Evolutionary conservation across 1,140 invertebrate species (phyloP), one percentile per base, ranked within the genome.

Genomic region (Sarcophaga peregrina): DNA sequence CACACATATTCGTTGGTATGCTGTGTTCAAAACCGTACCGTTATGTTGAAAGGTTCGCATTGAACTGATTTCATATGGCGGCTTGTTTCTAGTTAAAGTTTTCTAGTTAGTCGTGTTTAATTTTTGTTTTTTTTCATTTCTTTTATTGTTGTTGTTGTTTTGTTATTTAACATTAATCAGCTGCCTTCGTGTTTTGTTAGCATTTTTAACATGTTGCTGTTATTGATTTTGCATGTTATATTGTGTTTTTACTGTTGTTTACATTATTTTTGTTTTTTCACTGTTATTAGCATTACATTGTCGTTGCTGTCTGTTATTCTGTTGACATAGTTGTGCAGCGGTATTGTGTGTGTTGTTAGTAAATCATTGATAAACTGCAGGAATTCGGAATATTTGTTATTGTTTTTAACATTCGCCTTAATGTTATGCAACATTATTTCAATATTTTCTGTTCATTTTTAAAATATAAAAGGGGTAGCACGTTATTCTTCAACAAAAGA

Each of bases 31-130:
- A 17, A 68, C 62, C 62, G 20, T 25, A 68, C 62, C 62, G 62
- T 68, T 68, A 20, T 20, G 62, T 8, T 68, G 62, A 68, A 68
- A 68, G 62, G 62, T 68, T 68, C 62, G 62, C 17, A 68, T 68
- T 68, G 62, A 68, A 68, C 62, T 68, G 62, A 68, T 17, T 68
- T 68, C 62, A 17, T 68, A n/a, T 68, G 17, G 62, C 62, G 62
- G 62, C 62, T 20, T 37, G 25, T 37, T 37, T 25, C n/a, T 68
- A 20, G 62, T 68, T 68, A 68, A 68, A n/a, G 62, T 68, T 68
- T 37, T 37, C 25, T 68, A 25, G 3, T n/a, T 58, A n/a, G 62
- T 68, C 58, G 58, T 62, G 58, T 62, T 62, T 62, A n/a, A 20
- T 68, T 68, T 37, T 11, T 58, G 11, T 58, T 7, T 13, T 15